Percentiles rank a stretch among this genome's conserved stretches.
Conservation (phyloP, 2,797 vertebrate genomes). For the Tolypeutes matacus region DNA sequence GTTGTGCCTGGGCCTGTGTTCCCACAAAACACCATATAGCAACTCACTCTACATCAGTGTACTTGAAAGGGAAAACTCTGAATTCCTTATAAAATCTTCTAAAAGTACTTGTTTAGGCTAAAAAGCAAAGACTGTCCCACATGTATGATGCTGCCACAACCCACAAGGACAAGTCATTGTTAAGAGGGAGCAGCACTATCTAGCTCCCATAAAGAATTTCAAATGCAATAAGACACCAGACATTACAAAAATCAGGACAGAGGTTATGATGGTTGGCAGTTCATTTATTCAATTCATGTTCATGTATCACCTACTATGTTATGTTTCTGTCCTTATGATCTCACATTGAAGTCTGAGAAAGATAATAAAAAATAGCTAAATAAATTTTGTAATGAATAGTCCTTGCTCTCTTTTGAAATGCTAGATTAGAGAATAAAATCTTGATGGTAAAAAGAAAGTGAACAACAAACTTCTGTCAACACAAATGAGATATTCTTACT, state of each 20-base stretch:
- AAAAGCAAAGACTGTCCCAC: neutral
- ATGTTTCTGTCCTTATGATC: neutral
- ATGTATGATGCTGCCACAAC: neutral
- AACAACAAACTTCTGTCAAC: neutral
- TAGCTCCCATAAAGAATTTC: neutral
- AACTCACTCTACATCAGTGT: neutral
- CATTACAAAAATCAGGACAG: neutral
- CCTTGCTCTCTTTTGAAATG: neutral
- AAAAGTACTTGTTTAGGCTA: neutral
- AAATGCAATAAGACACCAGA: neutral
- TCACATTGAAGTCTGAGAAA: neutral
- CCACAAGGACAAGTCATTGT: neutral
- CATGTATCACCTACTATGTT: neutral
- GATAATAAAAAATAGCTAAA: neutral
- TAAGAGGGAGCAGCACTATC: neutral
- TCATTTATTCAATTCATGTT: neutral
- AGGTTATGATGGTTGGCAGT: neutral
- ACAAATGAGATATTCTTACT: neutral
- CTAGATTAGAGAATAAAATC: neutral
- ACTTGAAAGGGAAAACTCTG: neutral
- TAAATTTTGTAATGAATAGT: neutral
- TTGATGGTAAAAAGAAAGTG: neutral
- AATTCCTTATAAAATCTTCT: neutral
- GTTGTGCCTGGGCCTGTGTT: too few species aligned
- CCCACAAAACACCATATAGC: too few species aligned